Conservation (phyloP, 2,888 invertebrate species). For the Orthosia cruda region DNA sequence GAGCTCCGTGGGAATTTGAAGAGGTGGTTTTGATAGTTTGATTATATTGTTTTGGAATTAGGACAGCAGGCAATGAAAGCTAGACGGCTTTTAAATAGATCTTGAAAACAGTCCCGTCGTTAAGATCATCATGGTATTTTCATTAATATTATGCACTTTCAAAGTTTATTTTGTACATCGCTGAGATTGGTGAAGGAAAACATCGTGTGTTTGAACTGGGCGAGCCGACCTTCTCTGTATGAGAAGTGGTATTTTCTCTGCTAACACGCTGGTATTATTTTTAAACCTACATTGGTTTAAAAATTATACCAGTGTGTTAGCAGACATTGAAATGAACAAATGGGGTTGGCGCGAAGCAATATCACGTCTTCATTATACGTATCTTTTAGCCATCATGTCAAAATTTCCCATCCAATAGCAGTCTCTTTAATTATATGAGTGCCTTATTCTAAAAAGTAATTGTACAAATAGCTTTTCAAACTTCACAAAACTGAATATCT, state of each 20-base stretch:
- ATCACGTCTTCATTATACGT: not conserved
- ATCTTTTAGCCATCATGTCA: not conserved
- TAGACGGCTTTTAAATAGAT: not conserved
- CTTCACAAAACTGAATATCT: constrained; percentile 5
- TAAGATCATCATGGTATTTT: too few species aligned
- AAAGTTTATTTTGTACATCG: too few species aligned
- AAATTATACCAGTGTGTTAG: too few species aligned
- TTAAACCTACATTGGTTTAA: too few species aligned
- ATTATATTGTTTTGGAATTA: not conserved
- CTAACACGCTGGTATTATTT: too few species aligned
- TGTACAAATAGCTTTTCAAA: not conserved
- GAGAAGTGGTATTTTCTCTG: too few species aligned
- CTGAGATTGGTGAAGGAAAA: too few species aligned
- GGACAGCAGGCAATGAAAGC: not conserved
- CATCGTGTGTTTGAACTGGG: too few species aligned
- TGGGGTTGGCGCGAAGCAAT: too few species aligned
- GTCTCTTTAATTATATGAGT: not conserved
- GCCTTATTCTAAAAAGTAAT: not conserved
- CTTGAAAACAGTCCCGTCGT: not conserved
- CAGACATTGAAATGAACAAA: too few species aligned
- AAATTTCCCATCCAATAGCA: not conserved
- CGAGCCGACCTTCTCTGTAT: too few species aligned
- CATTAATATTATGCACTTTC: too few species aligned
- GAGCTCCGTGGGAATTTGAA: constrained; percentile 40
- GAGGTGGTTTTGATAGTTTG: constrained; percentile 2